Evolutionary conservation across 2,113 vertebrate species (phyloP), one percentile per base, ranked within the genome.

Genomic region (Crotalus tigris): DNA sequence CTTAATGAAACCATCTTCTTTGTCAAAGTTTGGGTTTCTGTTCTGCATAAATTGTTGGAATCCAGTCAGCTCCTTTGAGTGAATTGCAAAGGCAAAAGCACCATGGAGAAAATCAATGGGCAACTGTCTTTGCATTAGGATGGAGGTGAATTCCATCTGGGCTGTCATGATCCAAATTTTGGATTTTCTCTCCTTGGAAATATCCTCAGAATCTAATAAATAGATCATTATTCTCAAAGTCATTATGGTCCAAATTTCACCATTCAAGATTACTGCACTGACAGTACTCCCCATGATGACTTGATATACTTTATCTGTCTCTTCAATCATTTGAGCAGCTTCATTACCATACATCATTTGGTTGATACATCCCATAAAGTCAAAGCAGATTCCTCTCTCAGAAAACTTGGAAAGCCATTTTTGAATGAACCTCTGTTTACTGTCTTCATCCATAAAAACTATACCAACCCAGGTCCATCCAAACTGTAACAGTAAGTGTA

Each of bases 221-320:
- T 4, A 5, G 2, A 21, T 6, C 5, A 59, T 13, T 3, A 87
- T 49, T 33, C 57, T 24, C 29, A 92, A 23, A 53, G 33, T 2
- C 58, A 87, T 87, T 24, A 92, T 92, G 26, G 26, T 92, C 19
- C 87, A 58, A 9, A 92, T 87, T 64, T 87, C 91, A 64, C 85
- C 91, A 8, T 64, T 10, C 1, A 92, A 11, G 1, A 92, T 0
- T 7, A 92, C 19, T 7, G n/a, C 91, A 39, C 51, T 92, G 5
- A 69, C 53, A 8, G 57, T 87, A 19, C 85, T 92, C 13, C 19
- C 23, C 57, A 92, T 53, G 26, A 61, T 19, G 24, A 33, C 29
- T 23, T 39, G 1, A 7, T 46, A 53, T 13, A 6, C 8, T 29
- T 87, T 7, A 9, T 69, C 61, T n/a, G 26, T n/a, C 29, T 69